Evolutionary conservation across 2,113 vertebrate species (phyloP), one percentile per base, ranked within the genome.

Genomic region (Hyla sarda): DNA sequence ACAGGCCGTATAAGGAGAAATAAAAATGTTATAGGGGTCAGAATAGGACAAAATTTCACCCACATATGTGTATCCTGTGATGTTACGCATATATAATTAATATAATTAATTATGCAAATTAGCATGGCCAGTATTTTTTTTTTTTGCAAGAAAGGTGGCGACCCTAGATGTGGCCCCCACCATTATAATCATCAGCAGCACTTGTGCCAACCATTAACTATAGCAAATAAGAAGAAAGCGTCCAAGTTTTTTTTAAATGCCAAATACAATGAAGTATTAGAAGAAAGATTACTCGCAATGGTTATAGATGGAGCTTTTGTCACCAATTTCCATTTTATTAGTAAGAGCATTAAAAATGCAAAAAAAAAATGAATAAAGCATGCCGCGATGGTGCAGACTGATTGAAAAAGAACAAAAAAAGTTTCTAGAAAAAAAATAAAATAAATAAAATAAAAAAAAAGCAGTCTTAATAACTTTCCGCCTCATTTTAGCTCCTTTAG

Each of bases 251-350:
- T 56, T 75, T 62, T 60, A 84, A 47, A 84, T 76, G 75, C 72
- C 30, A 28, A 84, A 75, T 48, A 75, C 52, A 75, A 75, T 25
- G 32, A 74, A 73, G 4, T 72, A 11, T 21, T 56, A 34, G 30
- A 83, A 41, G 82, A 83, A 73, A 56, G 48, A 83, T 83, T 83
- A 84, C 71, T 74, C 47, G 34, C 82, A 75, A 75, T 84, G 21
- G 25, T 84, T 84, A 84, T 75, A 75, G 47, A 48, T 48, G 32
- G n/a, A 47, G 82, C 54, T 76, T 75, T 84, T 62, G 69, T 76
- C 74, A 75, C 82, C 76, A 54, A 84, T 75, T 84, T 84, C 72
- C 82, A 84, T 84, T 84, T 84, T 84, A 84, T 84, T 58, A 84
- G 82, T 25, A 45, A 84, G 71, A 74, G 19, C 82, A 84, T 84